Conservation (phyloP, 2,797 vertebrate genomes). For the Oreochromis grahami region DNA sequence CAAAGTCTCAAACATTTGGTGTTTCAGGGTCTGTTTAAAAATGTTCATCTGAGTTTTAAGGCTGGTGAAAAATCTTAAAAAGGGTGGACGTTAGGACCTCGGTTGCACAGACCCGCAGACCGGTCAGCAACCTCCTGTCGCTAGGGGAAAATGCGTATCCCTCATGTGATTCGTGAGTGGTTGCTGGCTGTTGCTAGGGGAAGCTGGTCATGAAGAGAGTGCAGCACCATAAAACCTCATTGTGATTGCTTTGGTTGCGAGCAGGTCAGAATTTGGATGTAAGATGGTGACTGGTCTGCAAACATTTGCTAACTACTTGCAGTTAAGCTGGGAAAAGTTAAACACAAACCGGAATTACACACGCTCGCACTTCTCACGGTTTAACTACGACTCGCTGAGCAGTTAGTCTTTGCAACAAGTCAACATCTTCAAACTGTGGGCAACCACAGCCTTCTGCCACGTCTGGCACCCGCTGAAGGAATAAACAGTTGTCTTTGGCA, state of each 20-base stretch:
- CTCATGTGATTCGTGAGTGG: neutral
- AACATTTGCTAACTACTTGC: neutral
- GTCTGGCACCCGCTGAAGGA: neutral
- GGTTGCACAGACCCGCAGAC: neutral
- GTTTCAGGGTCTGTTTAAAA: neutral
- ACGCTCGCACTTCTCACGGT: neutral
- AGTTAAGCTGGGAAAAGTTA: neutral
- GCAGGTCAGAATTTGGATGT: fast-evolving
- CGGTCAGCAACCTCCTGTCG: neutral
- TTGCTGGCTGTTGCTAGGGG: neutral
- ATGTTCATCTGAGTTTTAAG: neutral
- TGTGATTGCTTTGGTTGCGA: neutral
- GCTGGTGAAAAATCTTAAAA: neutral
- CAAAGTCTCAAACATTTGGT: too few species aligned
- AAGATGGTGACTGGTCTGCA: neutral
- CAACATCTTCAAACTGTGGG: neutral
- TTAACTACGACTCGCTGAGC: fast-evolving
- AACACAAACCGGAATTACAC: neutral
- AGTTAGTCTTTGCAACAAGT: neutral
- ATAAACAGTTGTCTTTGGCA: neutral
- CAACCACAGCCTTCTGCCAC: neutral
- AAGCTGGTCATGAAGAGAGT: neutral
- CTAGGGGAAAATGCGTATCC: neutral
- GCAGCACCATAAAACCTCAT: neutral
- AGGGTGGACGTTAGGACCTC: neutral